Percentiles rank a stretch among this genome's conserved stretches.
Evolutionary conservation across 2,113 vertebrate genomes (phyloP).

Genomic region (Malaclemys terrapin): DNA sequence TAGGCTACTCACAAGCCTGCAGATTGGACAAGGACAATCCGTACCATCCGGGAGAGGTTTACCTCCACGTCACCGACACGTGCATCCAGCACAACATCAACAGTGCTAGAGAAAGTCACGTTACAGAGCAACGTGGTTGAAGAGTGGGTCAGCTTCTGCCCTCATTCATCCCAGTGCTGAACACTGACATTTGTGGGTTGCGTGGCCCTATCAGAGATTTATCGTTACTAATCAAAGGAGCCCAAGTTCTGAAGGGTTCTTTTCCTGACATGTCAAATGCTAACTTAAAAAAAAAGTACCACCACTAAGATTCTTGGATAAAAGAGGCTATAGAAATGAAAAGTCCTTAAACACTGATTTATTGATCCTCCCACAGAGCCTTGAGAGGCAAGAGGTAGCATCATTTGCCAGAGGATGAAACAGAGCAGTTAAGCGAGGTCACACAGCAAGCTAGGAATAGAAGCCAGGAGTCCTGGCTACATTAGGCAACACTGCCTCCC

Average conservation of each 20-base stretch:
- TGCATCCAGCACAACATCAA: not conserved
- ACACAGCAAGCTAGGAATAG: not conserved
- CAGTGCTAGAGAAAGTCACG: not conserved
- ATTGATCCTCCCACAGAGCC: not conserved
- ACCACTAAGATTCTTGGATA: not conserved
- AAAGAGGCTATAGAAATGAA: rapidly evolving
- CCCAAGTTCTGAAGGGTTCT: not conserved
- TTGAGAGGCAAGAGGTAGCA: not conserved
- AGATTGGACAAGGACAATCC: rapidly evolving
- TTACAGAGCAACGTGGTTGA: slow-evolving; percentile 16
- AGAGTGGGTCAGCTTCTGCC: not conserved
- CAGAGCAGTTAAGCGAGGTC: not conserved
- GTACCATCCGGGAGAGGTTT: not conserved
- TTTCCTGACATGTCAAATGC: not conserved
- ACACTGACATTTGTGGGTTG: rapidly evolving
- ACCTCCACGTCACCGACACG: not conserved
- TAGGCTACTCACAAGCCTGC: not conserved
- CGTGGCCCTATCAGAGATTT: rapidly evolving
- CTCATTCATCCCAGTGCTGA: rapidly evolving
- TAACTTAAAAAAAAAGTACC: not conserved
- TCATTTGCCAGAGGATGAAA: not conserved
- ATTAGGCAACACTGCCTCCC: not conserved
- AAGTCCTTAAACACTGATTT: not conserved
- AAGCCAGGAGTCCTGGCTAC: not conserved
- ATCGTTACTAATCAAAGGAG: not conserved